Evolutionary conservation across 2,113 vertebrate species (phyloP).

Genomic region (Megaptera novaeangliae): DNA sequence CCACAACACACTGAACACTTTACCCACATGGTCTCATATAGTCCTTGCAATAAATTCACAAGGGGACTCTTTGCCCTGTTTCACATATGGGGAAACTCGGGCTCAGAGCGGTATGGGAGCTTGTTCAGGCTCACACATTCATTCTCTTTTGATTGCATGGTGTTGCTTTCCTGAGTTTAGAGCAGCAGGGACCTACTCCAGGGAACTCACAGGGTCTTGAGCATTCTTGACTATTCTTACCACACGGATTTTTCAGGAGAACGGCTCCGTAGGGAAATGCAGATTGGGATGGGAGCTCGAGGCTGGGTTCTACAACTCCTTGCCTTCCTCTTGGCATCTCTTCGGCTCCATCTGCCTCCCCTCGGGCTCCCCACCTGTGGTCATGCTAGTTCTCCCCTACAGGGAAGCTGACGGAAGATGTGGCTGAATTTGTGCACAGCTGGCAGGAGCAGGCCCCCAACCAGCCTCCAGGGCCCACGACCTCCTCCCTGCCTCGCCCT

Average conservation of each 20-base stretch:
- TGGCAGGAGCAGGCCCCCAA: slow-evolving; percentile 89
- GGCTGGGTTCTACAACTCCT: background rate
- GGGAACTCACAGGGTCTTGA: background rate
- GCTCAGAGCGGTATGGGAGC: background rate
- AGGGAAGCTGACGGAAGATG: slow-evolving; percentile 91
- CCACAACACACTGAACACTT: background rate
- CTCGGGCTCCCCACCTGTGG: background rate
- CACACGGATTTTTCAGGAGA: background rate
- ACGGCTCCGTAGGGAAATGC: background rate
- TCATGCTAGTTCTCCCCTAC: background rate
- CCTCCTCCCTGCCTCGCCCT: slow-evolving; percentile 80
- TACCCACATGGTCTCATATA: accelerated
- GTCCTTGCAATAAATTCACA: background rate
- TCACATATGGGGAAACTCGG: background rate
- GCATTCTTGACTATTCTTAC: background rate
- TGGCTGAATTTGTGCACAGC: slow-evolving; percentile 92
- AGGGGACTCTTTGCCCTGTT: background rate
- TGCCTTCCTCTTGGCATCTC: background rate
- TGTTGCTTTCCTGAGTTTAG: background rate
- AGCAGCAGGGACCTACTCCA: background rate
- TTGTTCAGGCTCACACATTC: background rate
- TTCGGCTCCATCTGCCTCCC: background rate
- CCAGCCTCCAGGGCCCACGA: slow-evolving; percentile 65
- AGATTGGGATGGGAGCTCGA: background rate
- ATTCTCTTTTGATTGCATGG: background rate